These are phyloP conservation scores for Podotricha telesiphe DNA, from an alignment of 2,888 invertebrate species.

Conservation along the genomic window DNA sequence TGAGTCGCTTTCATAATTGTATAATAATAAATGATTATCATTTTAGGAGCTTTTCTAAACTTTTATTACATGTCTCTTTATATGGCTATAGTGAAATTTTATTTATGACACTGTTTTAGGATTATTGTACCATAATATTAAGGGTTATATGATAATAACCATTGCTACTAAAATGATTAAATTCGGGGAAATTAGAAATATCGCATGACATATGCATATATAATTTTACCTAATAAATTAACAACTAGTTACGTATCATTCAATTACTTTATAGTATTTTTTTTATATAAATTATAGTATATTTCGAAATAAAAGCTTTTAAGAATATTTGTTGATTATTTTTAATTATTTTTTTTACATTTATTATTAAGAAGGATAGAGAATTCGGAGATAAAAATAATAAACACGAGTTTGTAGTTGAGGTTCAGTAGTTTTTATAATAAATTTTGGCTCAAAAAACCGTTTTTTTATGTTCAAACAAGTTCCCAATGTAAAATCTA, in stretches of 20 bases:
- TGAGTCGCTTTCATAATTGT: background rate
- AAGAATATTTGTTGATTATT: too few relatives aligned
- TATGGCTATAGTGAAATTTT: conserved; percentile 16
- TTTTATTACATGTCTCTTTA: conserved; percentile 4
- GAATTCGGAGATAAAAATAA: too few relatives aligned
- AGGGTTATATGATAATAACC: background rate
- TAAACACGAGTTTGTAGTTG: too few relatives aligned
- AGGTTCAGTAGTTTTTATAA: too few relatives aligned
- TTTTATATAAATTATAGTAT: background rate
- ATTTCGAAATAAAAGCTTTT: too few relatives aligned
- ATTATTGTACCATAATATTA: background rate
- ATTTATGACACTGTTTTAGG: conserved; percentile 1
- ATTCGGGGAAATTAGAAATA: conserved; percentile 17
- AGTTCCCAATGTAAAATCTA: too few relatives aligned
- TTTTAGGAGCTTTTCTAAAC: background rate
- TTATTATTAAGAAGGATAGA: too few relatives aligned
- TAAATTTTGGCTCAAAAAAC: too few relatives aligned
- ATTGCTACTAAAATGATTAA: conserved; percentile 9
- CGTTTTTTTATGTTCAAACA: too few relatives aligned
- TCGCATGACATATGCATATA: conserved; percentile 4
- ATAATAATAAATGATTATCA: background rate
- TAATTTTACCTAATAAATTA: background rate
- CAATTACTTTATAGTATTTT: background rate
- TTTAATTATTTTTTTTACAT: too few relatives aligned
- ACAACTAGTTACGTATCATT: background rate